phyloP scores from a whole-genome alignment of 2,888 invertebrate genomes.

The Unio delphinus region DNA sequence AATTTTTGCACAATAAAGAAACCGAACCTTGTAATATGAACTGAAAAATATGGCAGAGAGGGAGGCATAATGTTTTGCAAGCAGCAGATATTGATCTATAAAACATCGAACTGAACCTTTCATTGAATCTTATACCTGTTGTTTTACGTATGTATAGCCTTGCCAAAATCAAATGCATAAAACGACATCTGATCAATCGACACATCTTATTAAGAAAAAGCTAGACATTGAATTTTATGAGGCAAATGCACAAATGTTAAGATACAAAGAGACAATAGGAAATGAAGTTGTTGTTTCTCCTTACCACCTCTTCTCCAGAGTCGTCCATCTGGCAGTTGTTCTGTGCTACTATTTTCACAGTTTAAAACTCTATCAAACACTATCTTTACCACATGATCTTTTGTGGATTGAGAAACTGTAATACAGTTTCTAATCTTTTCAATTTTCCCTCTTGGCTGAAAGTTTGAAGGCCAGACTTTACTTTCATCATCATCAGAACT shows the following conservation, averaged over 20 bases:
- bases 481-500: conserved; percentile 6
- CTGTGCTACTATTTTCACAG: conserved; percentile 21
- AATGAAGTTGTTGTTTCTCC: neutral
- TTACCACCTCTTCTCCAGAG: conserved; percentile 67
- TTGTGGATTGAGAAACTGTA: conserved; percentile 79
- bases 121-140: too few relatives aligned
- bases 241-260: neutral
- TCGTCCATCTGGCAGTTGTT: conserved; percentile 34
- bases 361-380: conserved; percentile 78
- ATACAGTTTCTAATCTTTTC: conserved; percentile 91
- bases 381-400: conserved; percentile 77
- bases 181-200: too few relatives aligned
- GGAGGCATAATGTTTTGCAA: too few relatives aligned
- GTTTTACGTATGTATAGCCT: too few relatives aligned
- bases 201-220: too few relatives aligned
- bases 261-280: neutral
- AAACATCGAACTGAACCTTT: too few relatives aligned
- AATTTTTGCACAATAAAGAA: too few relatives aligned
- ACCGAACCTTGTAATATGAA: too few relatives aligned
- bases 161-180: too few relatives aligned
- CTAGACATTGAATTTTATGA: too few relatives aligned
- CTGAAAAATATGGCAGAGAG: too few relatives aligned
- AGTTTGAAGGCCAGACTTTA: conserved; percentile 49
- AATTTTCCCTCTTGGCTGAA: conserved; percentile 72
- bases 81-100: too few relatives aligned